Evolutionary conservation across 1,140 invertebrate species (phyloP), one percentile per base, ranked within the genome.

Genomic region (Liolophura sinensis): DNA sequence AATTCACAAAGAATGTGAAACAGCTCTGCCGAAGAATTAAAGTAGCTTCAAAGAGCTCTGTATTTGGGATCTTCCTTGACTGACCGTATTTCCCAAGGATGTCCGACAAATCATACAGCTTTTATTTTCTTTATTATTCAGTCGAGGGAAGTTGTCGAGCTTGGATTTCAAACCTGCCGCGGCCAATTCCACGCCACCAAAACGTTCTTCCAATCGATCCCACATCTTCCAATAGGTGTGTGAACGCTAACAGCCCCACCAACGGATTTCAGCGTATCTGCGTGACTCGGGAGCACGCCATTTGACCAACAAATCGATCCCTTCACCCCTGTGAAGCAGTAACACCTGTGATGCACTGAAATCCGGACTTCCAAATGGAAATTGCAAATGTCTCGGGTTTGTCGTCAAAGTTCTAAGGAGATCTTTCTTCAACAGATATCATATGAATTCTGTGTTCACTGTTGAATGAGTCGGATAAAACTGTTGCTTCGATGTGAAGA

Each of bases 141-240:
- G 11, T 64, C 68, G 71, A 0, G 70, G 72, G 27, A 76, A 76
- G 15, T 31, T 56, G 9, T 16, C 15, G 11, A 74, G 12, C 63
- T 71, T 73, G 11, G 12, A 49, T 49, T 65, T 67, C n/a, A 71
- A 49, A 15, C 62, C 27, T n/a, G 52, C 47, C 51, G 72, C 69
- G 0, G 73, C 62, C 25, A 69, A 16, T 59, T 73, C 69, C 22
- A 67, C 69, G 12, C 54, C 20, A 4, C 67, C 72, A 64, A 64
- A 73, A 6, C 71, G 24, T 20, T 75, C 73, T 1, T 75, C 60
- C n/a, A 75, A 51, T 15, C 71, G 50, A 12, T 69, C 50, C 68
- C 70, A 74, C 15, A 74, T 62, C 27, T 65, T 22, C 20, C 48
- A 4, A 14, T 12, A 18, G 64, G 69, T 50, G 63, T 54, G n/a